phyloP scores from a whole-genome alignment of 2,797 vertebrate genomes.

The Sternotherus odoratus region DNA sequence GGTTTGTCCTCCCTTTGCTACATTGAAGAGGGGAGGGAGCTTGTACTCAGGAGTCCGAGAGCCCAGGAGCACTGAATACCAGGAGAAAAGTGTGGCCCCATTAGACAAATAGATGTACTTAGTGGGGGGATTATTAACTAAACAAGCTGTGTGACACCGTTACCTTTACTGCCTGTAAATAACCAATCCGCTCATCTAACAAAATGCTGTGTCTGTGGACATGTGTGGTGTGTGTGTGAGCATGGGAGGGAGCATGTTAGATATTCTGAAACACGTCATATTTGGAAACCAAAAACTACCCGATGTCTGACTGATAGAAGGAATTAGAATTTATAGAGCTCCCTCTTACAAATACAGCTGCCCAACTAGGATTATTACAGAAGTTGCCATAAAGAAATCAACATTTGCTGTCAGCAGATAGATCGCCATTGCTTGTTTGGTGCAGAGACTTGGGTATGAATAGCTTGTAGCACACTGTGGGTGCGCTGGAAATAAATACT shows the following conservation, averaged over 20 bases:
- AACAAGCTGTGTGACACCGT: background rate
- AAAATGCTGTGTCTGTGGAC: background rate
- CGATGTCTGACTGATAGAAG: fast-evolving
- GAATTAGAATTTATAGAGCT: fast-evolving
- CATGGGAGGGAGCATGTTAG: fast-evolving
- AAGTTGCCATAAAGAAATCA: fast-evolving
- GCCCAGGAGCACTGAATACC: background rate
- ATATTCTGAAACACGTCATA: fast-evolving
- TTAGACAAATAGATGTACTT: fast-evolving
- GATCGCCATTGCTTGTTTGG: background rate
- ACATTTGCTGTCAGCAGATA: background rate
- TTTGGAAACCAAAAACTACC: fast-evolving
- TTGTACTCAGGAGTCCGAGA: background rate
- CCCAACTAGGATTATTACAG: fast-evolving
- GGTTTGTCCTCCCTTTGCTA: background rate
- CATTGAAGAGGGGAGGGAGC: background rate
- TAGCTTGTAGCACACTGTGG: fast-evolving
- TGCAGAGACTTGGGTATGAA: fast-evolving
- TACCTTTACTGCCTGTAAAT: background rate
- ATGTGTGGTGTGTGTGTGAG: fast-evolving
- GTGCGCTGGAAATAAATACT: background rate
- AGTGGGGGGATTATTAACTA: background rate
- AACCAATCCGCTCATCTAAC: constrained; percentile 1
- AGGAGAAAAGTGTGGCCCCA: background rate
- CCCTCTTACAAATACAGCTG: no score